These are phyloP conservation scores for Heteractis magnifica DNA, from an alignment of 92 coral and sea anemone species.

Conservation along the genomic window DNA sequence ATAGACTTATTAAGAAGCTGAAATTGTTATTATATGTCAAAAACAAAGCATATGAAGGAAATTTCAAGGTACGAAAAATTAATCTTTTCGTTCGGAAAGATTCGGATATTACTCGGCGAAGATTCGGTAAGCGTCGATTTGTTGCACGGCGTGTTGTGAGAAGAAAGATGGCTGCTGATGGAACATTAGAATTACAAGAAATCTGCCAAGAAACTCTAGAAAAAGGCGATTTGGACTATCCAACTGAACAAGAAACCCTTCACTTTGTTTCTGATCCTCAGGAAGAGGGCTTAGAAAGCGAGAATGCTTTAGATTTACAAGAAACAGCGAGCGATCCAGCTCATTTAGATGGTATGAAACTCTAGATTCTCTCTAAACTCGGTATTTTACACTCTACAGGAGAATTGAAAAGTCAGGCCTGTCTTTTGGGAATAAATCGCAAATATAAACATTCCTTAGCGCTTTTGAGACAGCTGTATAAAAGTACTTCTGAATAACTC, in stretches of 20 bases:
- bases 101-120: neutral
- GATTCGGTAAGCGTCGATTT: constrained; percentile 20
- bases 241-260: constrained; percentile 19
- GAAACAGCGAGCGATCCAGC: constrained; percentile 35
- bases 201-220: constrained; percentile 25
- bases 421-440: neutral
- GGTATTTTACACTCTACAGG: constrained; percentile 38
- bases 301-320: constrained; percentile 27
- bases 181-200: constrained; percentile 17
- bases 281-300: constrained; percentile 48
- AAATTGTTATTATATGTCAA: neutral
- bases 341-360: constrained; percentile 77
- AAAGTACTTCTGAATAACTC: neutral
- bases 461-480: neutral
- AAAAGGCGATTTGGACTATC: constrained; percentile 10
- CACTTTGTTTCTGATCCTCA: constrained; percentile 20
- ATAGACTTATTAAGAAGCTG: neutral
- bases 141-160: constrained; percentile 63
- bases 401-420: constrained; percentile 57
- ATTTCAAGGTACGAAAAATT: neutral
- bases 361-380: constrained; percentile 95
- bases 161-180: constrained; percentile 82
- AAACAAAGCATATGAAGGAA: neutral
- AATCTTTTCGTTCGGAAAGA: neutral
- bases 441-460: neutral